Base-by-base conservation (phyloP, 2,797 vertebrate genomes). In the Acanthurus lineatus region DNA sequence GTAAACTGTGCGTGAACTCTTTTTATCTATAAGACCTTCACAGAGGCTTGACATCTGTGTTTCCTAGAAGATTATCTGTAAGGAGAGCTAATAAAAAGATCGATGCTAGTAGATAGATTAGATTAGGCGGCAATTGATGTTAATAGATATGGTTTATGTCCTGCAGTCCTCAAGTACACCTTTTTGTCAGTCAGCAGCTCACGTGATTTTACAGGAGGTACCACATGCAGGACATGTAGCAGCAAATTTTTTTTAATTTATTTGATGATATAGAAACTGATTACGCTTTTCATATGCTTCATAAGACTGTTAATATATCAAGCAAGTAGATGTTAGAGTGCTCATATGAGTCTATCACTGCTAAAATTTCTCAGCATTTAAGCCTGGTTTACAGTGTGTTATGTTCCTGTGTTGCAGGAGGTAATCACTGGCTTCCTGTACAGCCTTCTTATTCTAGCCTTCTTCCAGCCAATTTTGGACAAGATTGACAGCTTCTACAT, bases 361-460 rank as follows among this genome's bases (percentile, higher is more conserved):
- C 16, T 12, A 7, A 35, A 40, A 49, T 9, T n/a, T 40, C 9
- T 28, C 17, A 14, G 4, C 0, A 5, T 4, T 4, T 38, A 22
- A 20, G 17, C 4, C 10, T 48, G 15, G 20, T 72, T 82, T 57
- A 71, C 2, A 49, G 1, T 54, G 2, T 20, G 32, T 9, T 47
- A 0, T 75, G n/a, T 78, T 4, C 32, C 66, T 91, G 12, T 92
- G 57, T 91, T 92, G 78, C 95, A 99, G 98, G 98, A 99, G 86
- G 96, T 99, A 66, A 97, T 99, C 84, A 96, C 95, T 44, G 98
- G 98, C 76, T 97, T 99, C 94, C 93, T 99, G 9, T 99, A 97
- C 88, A 95, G 96, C 85, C 90, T 99, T 76, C 94, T 98, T 64
- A 97, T 99, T 91, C 89, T 99, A 20, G 80, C 94, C 74, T 84